A percentile compares a stretch with the other conserved stretches of the same genome.
phyloP scores from a whole-genome alignment of 2,888 invertebrate genomes.

The Folsomia candida region DNA sequence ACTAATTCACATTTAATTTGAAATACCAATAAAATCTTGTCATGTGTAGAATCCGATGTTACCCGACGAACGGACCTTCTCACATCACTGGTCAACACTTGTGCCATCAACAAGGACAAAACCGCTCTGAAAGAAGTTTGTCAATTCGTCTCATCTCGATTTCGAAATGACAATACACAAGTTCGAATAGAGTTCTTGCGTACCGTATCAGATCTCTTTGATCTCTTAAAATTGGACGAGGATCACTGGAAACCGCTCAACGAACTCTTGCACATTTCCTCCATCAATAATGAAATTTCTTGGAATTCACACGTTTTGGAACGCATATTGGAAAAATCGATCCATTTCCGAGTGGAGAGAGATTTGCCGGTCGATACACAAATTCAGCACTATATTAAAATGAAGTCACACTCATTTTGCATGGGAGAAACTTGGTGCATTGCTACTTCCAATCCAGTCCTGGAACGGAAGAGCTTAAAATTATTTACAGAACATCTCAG shows the following conservation, averaged over 20 bases:
- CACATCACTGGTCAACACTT: constrained; percentile 33
- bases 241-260: constrained; percentile 38
- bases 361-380: constrained; percentile 29
- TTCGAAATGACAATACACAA: constrained; percentile 39
- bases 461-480: constrained; percentile 33
- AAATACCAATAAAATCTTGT: background rate
- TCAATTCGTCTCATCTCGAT: constrained; percentile 30
- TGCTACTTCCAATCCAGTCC: background rate
- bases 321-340: constrained; percentile 34
- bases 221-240: constrained; percentile 25
- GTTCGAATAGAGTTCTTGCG: constrained; percentile 36
- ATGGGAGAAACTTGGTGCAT: constrained; percentile 39
- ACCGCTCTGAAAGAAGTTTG: constrained; percentile 29
- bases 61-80: constrained; percentile 32
- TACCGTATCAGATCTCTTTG: constrained; percentile 26
- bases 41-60: constrained; percentile 28
- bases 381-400: constrained; percentile 40
- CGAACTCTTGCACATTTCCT: constrained; percentile 39
- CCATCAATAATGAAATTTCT: constrained; percentile 38
- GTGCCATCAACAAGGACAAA: constrained; percentile 37
- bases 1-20: background rate
- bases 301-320: constrained; percentile 23
- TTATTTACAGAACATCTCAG: constrained; percentile 28
- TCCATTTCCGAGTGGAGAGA: constrained; percentile 25
- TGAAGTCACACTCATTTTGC: constrained; percentile 34